phyloP scores from a whole-genome alignment of 1,140 invertebrate species.

The Bombus soroeensis region DNA sequence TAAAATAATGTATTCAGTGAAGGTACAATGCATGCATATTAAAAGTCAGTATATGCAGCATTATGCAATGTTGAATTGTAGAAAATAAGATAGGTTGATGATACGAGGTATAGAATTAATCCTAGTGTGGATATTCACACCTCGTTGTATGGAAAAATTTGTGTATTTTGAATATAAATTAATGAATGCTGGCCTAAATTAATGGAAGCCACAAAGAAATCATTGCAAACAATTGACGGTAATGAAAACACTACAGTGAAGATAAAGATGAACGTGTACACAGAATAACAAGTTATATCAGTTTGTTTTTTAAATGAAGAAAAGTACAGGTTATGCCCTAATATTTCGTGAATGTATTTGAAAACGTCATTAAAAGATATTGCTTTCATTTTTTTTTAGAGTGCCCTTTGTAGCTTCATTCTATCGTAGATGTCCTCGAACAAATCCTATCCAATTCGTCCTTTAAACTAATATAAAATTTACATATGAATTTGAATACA shows the following conservation, averaged over 20 bases:
- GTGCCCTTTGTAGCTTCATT: slow-evolving; percentile 52
- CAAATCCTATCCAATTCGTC: neutral
- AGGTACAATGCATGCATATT: slow-evolving; percentile 66
- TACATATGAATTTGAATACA: neutral
- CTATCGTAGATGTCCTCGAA: neutral
- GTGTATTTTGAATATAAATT: slow-evolving; percentile 77
- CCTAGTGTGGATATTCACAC: slow-evolving; percentile 42
- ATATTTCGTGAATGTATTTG: slow-evolving; percentile 77
- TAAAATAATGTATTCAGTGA: slow-evolving; percentile 70
- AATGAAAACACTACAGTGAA: slow-evolving; percentile 52
- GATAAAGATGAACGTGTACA: slow-evolving; percentile 57
- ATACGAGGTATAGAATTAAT: slow-evolving; percentile 54
- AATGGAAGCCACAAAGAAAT: slow-evolving; percentile 51
- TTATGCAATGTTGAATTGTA: slow-evolving; percentile 65
- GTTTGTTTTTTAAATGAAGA: slow-evolving; percentile 65
- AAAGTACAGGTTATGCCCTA: slow-evolving; percentile 63
- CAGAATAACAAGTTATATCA: slow-evolving; percentile 57
- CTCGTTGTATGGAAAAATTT: slow-evolving; percentile 65
- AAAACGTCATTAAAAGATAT: slow-evolving; percentile 78
- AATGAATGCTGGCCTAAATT: slow-evolving; percentile 71
- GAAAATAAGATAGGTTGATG: slow-evolving; percentile 62
- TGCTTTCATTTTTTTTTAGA: slow-evolving; percentile 80
- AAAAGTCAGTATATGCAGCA: slow-evolving; percentile 58
- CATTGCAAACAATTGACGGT: slow-evolving; percentile 36
- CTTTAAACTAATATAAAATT: neutral